Conservation (phyloP, 2,113 vertebrate species). For the Myiozetetes cayanensis region DNA sequence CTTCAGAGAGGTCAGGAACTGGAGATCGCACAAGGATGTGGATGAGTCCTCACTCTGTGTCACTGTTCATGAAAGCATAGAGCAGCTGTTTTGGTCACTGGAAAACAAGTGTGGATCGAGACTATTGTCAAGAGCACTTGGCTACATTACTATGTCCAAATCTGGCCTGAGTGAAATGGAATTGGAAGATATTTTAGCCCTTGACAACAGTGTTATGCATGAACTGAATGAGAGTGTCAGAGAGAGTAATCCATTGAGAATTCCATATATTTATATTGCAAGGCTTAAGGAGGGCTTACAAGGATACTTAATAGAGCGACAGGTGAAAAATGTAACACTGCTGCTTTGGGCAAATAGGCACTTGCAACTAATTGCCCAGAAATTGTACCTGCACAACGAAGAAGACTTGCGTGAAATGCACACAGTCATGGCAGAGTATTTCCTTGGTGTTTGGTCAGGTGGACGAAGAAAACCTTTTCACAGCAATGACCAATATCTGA, state of each 20-base stretch:
- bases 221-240: conserved; percentile 84
- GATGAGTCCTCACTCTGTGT: conserved; percentile 91
- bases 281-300: conserved; percentile 93
- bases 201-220: conserved; percentile 91
- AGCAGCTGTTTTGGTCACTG: conserved; percentile 93
- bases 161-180: conserved; percentile 94
- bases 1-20: conserved; percentile 91
- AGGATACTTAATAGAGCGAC: conserved; percentile 92
- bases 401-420: conserved; percentile 94
- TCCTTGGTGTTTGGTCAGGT: conserved; percentile 93
- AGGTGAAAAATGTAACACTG: conserved; percentile 90
- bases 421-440: conserved; percentile 93
- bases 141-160: conserved; percentile 96
- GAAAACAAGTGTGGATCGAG: conserved; percentile 89
- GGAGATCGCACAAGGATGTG: conserved; percentile 97
- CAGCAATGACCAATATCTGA: conserved; percentile 79
- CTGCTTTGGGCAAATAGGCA: conserved; percentile 98
- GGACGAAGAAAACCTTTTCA: conserved; percentile 92
- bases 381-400: conserved; percentile 90
- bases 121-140: conserved; percentile 90
- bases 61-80: conserved; percentile 96
- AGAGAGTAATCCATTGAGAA: conserved; percentile 87
- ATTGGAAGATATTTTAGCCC: conserved; percentile 93
- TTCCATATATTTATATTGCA: conserved; percentile 91
- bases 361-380: conserved; percentile 95